These are phyloP conservation scores for Erebia palarica DNA, from an alignment of 2,888 invertebrate species.

Conservation along the genomic window DNA sequence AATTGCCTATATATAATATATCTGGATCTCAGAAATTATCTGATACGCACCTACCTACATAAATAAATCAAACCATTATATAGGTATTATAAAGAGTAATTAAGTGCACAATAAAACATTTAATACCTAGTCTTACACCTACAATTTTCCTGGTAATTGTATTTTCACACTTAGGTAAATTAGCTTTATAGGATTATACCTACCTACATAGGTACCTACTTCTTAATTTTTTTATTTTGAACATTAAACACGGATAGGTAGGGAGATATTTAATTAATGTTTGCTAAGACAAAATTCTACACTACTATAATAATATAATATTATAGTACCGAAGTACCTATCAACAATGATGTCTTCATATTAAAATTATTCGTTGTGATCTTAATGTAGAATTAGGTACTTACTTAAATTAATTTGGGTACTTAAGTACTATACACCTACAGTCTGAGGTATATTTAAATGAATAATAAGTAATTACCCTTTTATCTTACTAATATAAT, in stretches of 20 bases:
- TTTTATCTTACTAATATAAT: too few species aligned
- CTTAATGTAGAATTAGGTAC: too few species aligned
- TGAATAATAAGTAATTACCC: too few species aligned
- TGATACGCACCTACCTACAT: background rate
- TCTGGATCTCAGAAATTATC: background rate
- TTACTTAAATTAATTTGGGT: too few species aligned
- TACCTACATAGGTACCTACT: background rate
- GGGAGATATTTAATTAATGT: background rate
- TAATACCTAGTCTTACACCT: conserved; percentile 5
- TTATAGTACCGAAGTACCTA: too few species aligned
- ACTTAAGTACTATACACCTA: too few species aligned
- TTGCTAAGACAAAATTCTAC: too few species aligned
- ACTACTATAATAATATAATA: too few species aligned
- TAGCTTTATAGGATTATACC: too few species aligned
- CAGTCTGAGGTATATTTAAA: too few species aligned
- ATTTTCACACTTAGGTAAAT: background rate
- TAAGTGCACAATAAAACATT: conserved; percentile 7
- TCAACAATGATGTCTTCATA: too few species aligned
- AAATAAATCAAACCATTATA: background rate
- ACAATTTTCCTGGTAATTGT: conserved; percentile 1
- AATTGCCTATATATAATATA: background rate
- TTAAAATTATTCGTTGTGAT: too few species aligned
- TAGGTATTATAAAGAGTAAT: background rate
- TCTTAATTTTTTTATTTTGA: background rate
- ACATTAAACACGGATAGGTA: background rate